A percentile compares a stretch with the other conserved stretches of the same genome.
Conservation (phyloP, 1,140 invertebrate species). For the Drosophila nigromelanica region DNA sequence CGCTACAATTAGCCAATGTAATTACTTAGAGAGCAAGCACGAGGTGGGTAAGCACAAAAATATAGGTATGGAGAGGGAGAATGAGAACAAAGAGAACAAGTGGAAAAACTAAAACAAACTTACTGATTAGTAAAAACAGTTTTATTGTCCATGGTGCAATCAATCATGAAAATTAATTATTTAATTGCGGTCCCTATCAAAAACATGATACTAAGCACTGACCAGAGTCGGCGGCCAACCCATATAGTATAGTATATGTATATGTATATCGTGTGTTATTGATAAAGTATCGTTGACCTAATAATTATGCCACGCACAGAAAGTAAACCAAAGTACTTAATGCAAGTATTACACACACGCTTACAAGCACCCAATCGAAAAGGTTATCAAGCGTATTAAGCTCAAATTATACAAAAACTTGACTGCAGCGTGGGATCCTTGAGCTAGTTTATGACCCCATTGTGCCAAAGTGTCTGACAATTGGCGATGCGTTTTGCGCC, state of each 20-base stretch:
- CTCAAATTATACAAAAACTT: slow-evolving; percentile 15
- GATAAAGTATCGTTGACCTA: slow-evolving; percentile 21
- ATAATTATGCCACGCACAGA: slow-evolving; percentile 25
- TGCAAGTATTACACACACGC: slow-evolving; percentile 4
- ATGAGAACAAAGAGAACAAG: slow-evolving; percentile 13
- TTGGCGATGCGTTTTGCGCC: slow-evolving; percentile 65
- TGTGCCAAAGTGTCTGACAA: slow-evolving; percentile 80
- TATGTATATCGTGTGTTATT: background rate
- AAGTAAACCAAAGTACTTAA: slow-evolving; percentile 22
- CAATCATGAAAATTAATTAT: slow-evolving; percentile 68
- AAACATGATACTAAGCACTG: slow-evolving; percentile 18
- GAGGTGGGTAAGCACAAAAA: background rate
- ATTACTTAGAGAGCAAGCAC: slow-evolving; percentile 37
- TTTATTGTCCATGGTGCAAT: slow-evolving; percentile 35
- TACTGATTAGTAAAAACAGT: slow-evolving; percentile 33
- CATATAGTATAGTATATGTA: background rate
- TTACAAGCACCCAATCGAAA: slow-evolving; percentile 18
- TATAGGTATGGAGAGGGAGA: no score
- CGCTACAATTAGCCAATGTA: slow-evolving; percentile 42
- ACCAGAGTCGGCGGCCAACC: background rate
- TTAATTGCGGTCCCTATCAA: slow-evolving; percentile 33
- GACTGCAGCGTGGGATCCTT: slow-evolving; percentile 49
- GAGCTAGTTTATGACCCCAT: slow-evolving; percentile 80
- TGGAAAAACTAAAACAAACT: slow-evolving; percentile 29
- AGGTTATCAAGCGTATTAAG: slow-evolving; percentile 42